Base-by-base conservation (phyloP, 2,113 vertebrate genomes). In the Sisor rabdophorus region DNA sequence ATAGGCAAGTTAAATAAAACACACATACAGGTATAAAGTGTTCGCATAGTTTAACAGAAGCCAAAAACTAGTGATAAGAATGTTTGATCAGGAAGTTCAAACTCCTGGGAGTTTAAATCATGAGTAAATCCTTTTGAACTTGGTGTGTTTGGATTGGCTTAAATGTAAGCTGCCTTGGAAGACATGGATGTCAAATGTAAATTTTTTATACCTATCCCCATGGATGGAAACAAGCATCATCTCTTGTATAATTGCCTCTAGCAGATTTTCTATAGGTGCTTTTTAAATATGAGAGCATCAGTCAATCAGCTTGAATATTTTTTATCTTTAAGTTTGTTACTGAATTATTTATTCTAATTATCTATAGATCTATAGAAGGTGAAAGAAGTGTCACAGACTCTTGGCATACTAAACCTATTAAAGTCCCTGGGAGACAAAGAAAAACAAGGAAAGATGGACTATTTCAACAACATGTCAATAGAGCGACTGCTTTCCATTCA, bases 381-480 rank as follows among this genome's bases (percentile, higher is more conserved):
- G 32, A 40, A 55, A 26, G n/a, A 47, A 26, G n/a, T n/a, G n/a
- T n/a, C n/a, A n/a, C n/a, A n/a, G n/a, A n/a, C n/a, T n/a, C n/a
- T n/a, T 16, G n/a, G n/a, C 20, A 65, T 47, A 47, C 40, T 47
- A 65, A 65, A 47, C n/a, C 63, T 24, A 47, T 47, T 47, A 50
- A n/a, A n/a, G 24, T 19, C 16, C 44, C 44, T 19, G 1, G 44
- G 44, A 50, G 47, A 68, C 48, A n/a, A 68, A 22, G 8, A 50
- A 68, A 67, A 50, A 48, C 40, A 28, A 68, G 17, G 9, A 68
- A 68, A 50, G 47, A 68, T 68, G 15, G 16, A 28, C 65, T 68
- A 68, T 50, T 68, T 68, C 22, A 19, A 22, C 47, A 68, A 68
- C 24, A 68, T 28, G 65, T 68, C 65, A 68, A 50, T 68, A 26